Conservation (phyloP, 2,888 invertebrate species). For the Pachymerium ferrugineum region DNA sequence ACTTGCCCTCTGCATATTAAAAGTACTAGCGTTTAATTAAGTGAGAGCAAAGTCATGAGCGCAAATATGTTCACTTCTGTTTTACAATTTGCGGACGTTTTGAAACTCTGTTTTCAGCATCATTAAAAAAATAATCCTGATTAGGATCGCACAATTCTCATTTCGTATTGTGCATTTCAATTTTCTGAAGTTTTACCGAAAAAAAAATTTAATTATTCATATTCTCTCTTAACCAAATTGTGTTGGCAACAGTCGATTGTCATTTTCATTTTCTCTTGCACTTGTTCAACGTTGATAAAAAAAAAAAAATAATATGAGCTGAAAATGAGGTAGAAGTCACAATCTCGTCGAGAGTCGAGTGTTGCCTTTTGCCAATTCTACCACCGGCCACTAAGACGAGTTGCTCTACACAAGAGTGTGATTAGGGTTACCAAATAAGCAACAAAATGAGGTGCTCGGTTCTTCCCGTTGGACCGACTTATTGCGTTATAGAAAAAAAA, state of each 20-base stretch:
- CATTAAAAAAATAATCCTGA: slow-evolving; percentile 14
- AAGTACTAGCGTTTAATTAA: neutral
- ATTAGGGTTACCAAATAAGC: neutral
- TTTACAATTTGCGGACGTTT: neutral
- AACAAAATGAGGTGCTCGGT: neutral
- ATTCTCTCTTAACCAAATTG: neutral
- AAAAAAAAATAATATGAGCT: neutral
- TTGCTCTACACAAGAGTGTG: neutral
- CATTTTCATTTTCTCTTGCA: neutral
- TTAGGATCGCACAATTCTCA: neutral
- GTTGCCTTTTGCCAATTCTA: slow-evolving; percentile 15
- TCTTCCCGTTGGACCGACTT: slow-evolving; percentile 2
- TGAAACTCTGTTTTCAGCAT: neutral
- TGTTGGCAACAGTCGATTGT: neutral
- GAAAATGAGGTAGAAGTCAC: neutral
- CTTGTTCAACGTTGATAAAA: neutral
- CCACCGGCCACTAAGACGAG: neutral
- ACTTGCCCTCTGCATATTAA: neutral
- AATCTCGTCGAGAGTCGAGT: neutral
- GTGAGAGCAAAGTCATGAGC: slow-evolving; percentile 1
- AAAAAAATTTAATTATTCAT: neutral
- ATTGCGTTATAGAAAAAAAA: slow-evolving; percentile 4
- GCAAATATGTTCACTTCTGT: neutral
- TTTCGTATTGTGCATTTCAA: neutral
- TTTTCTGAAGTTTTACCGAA: neutral